These are phyloP conservation scores for Paradisaea rubra DNA, from an alignment of 2,113 vertebrate species.

Conservation along the genomic window DNA sequence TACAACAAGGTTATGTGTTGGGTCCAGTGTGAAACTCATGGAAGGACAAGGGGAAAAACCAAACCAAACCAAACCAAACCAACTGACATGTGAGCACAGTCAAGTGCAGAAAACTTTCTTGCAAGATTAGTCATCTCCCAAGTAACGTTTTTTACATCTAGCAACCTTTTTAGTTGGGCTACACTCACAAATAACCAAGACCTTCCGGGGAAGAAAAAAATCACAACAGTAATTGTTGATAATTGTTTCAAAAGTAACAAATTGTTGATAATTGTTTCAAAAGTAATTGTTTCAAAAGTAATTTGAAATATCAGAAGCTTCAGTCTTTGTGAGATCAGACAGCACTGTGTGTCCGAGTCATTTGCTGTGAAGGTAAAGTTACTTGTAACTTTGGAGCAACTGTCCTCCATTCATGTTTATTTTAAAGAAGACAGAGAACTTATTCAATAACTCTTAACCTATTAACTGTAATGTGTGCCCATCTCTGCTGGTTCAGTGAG, in stretches of 20 bases:
- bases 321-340: neutral
- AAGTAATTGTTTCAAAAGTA: too few species aligned
- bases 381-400: neutral
- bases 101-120: neutral
- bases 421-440: neutral
- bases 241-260: too few species aligned
- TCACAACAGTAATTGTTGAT: too few species aligned
- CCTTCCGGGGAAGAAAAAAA: accelerated
- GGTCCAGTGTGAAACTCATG: neutral
- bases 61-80: neutral
- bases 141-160: neutral
- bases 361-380: neutral
- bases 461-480: neutral
- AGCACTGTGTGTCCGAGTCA: neutral
- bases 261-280: too few species aligned
- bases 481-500: neutral
- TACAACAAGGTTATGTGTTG: accelerated
- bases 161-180: neutral
- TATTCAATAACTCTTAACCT: neutral
- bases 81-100: accelerated
- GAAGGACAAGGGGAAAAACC: neutral
- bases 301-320: neutral
- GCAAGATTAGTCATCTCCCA: neutral
- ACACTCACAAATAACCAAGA: neutral
- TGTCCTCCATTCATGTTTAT: neutral